Evolutionary conservation across 2,888 invertebrate genomes (phyloP), one percentile per base, ranked within the genome.

Genomic region (Phengaris alcon): DNA sequence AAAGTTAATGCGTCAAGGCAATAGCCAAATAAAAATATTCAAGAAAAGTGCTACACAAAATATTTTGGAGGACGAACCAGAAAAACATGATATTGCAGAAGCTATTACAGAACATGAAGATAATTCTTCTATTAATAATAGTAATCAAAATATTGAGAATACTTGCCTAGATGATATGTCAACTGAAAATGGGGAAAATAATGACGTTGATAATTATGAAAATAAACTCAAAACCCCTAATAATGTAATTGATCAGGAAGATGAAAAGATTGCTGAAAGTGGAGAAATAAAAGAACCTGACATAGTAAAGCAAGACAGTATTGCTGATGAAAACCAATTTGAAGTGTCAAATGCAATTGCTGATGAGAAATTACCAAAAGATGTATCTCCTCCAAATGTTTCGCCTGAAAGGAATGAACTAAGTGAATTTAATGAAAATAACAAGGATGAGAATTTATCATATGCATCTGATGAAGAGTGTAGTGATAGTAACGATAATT

Each of bases 21-120:
- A 90, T 81, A 90, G 84, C 83, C 88, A 91, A 84, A 88, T 93
- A 77, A 90, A 90, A 86, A 89, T 93, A 70, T 83, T 90, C 0
- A 93, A 90, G 81, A 92, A 87, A 79, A 74, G 74, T 77, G 77
- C 79, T 73, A 73, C 79, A 57, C 81, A 82, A 73, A 78, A 76
- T 76, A 64, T 70, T 64, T 59, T 35, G 15, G 52, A 73, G 69
- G 8, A 59, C 55, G 74, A 73, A 15, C 3, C 8, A 10, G 22
- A 22, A 12, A 52, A 74, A 48, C 46, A 76, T 51, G 48, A 76
- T 64, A 55, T 57, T 55, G 10, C 15, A 73, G 64, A 76, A 76
- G 77, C 57, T 51, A 68, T 69, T 64, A 12, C 52, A 73, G 73
- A 79, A 10, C 73, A 77, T 75, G 76, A 77, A 70, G 48, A 74